phyloP scores from a whole-genome alignment of 2,113 vertebrate genomes.

The Promerops cafer region DNA sequence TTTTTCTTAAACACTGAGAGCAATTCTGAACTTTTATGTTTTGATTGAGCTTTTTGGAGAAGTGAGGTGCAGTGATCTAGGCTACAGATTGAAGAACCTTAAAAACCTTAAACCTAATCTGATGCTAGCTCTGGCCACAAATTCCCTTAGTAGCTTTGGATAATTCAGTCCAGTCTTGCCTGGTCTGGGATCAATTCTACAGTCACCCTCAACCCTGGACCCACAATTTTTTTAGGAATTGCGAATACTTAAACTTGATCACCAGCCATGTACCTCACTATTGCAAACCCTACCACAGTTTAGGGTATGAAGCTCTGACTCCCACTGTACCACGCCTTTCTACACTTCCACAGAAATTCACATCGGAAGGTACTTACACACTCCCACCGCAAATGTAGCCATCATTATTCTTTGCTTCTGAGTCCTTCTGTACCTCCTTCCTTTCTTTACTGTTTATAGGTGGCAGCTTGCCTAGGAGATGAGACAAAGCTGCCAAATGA shows the following conservation, averaged over 20 bases:
- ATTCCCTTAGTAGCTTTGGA: background rate
- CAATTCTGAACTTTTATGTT: background rate
- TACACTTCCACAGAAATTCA: background rate
- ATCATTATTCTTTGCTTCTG: background rate
- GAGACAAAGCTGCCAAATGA: background rate
- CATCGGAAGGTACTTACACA: background rate
- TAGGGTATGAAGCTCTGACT: background rate
- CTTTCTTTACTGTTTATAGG: background rate
- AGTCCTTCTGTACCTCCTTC: background rate
- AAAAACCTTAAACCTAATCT: background rate
- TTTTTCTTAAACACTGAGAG: background rate
- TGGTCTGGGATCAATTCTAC: background rate
- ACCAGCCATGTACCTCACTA: background rate
- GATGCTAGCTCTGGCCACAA: background rate
- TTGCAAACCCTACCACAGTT: background rate
- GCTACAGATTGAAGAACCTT: background rate
- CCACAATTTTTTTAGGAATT: background rate
- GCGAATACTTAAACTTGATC: background rate
- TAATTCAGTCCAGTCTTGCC: background rate
- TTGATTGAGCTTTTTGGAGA: background rate
- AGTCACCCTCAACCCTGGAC: background rate
- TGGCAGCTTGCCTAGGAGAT: background rate
- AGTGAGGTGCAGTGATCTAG: background rate
- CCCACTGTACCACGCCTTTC: background rate
- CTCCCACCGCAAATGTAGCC: background rate